Evolutionary conservation across 2,797 vertebrate genomes (phyloP).

Genomic region (Phataginus tetradactyla): DNA sequence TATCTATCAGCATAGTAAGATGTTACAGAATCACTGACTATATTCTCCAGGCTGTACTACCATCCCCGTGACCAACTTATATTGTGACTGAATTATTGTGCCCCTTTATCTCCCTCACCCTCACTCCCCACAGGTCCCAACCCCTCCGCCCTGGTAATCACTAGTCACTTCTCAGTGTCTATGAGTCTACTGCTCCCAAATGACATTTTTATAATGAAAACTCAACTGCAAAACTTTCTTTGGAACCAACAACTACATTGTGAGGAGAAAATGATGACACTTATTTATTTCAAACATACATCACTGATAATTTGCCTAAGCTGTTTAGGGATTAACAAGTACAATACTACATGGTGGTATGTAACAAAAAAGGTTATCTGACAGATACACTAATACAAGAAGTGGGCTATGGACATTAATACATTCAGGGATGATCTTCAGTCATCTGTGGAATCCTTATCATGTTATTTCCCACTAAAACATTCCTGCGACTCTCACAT

Average conservation of each 20-base stretch:
- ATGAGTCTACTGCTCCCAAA: too few relatives aligned
- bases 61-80: too few relatives aligned
- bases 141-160: too few relatives aligned
- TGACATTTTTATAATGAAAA: neutral
- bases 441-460: neutral
- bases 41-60: too few relatives aligned
- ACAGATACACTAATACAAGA: neutral
- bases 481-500: neutral
- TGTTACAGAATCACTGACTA: too few relatives aligned
- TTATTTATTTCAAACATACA: constrained; percentile 5
- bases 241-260: neutral
- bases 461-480: neutral
- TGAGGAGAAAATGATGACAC: constrained; percentile 44
- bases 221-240: neutral
- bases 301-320: neutral
- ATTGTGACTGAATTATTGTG: too few relatives aligned
- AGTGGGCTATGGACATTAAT: neutral
- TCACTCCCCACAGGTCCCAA: too few relatives aligned
- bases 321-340: neutral
- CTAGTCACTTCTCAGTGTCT: too few relatives aligned
- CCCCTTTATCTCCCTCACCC: too few relatives aligned
- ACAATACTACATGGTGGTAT: neutral
- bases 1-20: too few relatives aligned
- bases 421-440: neutral
- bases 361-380: neutral